A percentile compares a stretch with the other conserved stretches of the same genome.
phyloP scores from a whole-genome alignment of 2,797 vertebrate genomes.

The Acropternis orthonyx region DNA sequence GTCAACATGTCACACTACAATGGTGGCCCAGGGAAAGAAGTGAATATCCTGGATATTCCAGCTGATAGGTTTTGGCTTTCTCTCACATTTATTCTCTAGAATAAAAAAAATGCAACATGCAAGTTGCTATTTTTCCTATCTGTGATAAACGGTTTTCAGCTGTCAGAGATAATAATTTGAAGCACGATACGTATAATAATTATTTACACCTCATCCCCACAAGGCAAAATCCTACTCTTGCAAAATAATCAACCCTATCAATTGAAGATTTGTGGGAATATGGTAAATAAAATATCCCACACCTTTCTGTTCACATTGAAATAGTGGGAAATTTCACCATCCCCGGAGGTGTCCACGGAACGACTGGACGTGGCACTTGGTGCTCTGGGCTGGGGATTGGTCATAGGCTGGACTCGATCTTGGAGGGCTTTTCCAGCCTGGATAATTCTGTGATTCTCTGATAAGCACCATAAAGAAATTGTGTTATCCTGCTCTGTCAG shows the following conservation, averaged over 20 bases:
- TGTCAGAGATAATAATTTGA: neutral
- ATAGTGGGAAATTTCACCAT: neutral
- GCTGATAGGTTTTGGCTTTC: neutral
- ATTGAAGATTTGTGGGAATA: neutral
- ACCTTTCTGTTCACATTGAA: neutral
- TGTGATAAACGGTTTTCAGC: neutral
- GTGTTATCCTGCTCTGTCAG: fast-evolving
- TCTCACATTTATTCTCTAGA: neutral
- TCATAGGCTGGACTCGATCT: fast-evolving
- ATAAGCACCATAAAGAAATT: fast-evolving
- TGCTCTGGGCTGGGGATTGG: neutral
- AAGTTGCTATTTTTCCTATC: neutral
- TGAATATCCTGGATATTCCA: neutral
- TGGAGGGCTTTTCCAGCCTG: neutral
- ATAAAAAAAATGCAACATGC: neutral
- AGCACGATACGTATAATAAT: neutral
- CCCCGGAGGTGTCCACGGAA: neutral
- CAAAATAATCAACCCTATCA: neutral
- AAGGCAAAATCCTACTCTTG: neutral
- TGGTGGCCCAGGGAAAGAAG: neutral
- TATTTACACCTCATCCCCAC: neutral
- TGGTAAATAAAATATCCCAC: neutral
- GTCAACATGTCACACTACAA: neutral
- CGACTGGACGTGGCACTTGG: neutral
- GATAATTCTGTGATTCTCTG: neutral